Percentiles rank a stretch among this genome's conserved stretches.
Conservation (phyloP, 2,113 vertebrate species). For the Hylia prasina region DNA sequence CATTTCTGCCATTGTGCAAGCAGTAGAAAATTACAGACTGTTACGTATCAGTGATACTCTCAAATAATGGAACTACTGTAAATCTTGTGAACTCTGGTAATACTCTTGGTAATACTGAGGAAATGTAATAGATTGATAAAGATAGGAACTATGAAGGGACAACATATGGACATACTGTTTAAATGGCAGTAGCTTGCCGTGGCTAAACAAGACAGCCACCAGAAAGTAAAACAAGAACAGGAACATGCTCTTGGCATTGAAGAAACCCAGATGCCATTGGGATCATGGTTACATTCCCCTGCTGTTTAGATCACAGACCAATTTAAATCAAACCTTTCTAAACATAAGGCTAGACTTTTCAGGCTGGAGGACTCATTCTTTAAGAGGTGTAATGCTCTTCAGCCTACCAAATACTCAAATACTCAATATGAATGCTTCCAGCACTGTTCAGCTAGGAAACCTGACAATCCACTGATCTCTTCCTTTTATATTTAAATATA, state of each 20-base stretch:
- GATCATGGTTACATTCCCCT: background rate
- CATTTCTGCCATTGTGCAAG: background rate
- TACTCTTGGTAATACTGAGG: background rate
- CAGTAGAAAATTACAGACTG: background rate
- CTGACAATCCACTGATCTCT: background rate
- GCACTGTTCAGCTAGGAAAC: background rate
- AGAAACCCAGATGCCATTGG: background rate
- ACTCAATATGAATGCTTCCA: background rate
- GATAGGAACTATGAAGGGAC: background rate
- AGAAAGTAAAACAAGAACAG: background rate
- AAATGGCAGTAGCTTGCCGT: background rate
- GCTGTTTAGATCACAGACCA: background rate
- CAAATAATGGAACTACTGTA: background rate
- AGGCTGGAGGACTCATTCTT: background rate
- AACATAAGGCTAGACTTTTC: background rate
- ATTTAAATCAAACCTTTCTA: background rate
- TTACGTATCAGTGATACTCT: background rate
- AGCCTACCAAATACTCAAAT: background rate
- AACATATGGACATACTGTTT: background rate
- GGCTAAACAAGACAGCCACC: background rate
- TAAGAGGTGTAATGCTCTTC: background rate
- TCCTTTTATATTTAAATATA: background rate
- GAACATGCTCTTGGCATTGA: background rate
- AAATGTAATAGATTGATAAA: background rate
- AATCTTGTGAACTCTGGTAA: background rate